Evolutionary conservation across 2,888 invertebrate species (phyloP).

Genomic region (Aspidapion aeneum): DNA sequence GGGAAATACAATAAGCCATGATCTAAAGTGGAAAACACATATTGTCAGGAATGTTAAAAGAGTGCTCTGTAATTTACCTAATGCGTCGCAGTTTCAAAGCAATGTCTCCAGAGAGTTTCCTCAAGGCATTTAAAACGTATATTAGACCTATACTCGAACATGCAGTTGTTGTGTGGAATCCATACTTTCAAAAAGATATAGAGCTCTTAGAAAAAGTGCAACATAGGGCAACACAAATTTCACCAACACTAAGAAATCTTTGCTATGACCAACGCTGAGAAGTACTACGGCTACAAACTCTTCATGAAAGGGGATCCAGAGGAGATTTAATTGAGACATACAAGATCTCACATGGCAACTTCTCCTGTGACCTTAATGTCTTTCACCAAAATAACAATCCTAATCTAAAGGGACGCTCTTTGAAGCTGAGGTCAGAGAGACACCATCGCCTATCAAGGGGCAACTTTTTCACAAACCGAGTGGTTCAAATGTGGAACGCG

Average conservation of each 20-base stretch:
- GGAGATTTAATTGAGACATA: background rate
- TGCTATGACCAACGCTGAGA: background rate
- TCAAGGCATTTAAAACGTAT: background rate
- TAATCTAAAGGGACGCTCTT: background rate
- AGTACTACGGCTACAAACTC: background rate
- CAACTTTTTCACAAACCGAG: background rate
- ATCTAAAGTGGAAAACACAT: background rate
- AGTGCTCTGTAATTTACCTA: background rate
- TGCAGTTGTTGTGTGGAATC: background rate
- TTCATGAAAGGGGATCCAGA: background rate
- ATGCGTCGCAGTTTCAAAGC: background rate
- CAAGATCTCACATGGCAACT: background rate
- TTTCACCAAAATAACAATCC: background rate
- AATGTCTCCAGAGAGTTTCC: background rate
- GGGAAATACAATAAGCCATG: background rate
- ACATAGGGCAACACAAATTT: background rate
- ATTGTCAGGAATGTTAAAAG: background rate
- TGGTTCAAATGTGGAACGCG: background rate
- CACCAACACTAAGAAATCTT: background rate
- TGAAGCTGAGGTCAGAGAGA: background rate
- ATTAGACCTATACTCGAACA: too few species aligned
- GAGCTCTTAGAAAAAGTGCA: background rate
- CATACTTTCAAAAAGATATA: background rate
- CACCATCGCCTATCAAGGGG: background rate
- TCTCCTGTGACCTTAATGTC: background rate